These are phyloP conservation scores for Leptodactylus fuscus DNA, from an alignment of 2,113 vertebrate genomes.

Conservation along the genomic window DNA sequence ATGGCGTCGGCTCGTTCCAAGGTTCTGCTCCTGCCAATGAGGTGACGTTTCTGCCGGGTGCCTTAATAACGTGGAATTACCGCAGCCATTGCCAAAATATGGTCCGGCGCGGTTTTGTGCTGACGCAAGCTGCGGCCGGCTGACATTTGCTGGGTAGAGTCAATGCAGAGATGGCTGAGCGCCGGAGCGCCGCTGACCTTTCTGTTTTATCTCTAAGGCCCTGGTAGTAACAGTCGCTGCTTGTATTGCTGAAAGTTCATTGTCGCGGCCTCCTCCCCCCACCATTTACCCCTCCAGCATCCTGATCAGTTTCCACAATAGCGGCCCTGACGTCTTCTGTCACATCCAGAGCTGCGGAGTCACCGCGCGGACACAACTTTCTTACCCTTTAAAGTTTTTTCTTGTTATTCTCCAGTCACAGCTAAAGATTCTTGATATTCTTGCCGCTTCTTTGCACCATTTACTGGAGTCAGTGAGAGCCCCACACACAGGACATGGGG, in stretches of 20 bases:
- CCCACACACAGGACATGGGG: too few species aligned
- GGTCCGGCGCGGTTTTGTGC: conserved; percentile 5
- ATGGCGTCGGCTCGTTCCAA: not conserved
- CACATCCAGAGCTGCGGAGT: not conserved
- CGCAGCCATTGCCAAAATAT: conserved; percentile 18
- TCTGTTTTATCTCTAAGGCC: conserved; percentile 51
- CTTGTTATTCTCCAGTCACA: not conserved
- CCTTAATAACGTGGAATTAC: conserved; percentile 19
- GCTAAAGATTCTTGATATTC: not conserved
- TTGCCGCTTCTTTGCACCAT: not conserved
- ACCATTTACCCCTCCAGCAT: not conserved
- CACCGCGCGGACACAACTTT: not conserved
- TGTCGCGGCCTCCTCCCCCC: not conserved
- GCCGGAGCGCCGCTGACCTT: conserved; percentile 31
- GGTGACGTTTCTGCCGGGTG: not conserved
- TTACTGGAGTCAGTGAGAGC: too few species aligned
- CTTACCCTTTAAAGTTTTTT: not conserved
- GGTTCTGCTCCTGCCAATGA: not conserved
- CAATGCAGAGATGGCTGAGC: too few species aligned
- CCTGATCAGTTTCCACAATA: not conserved
- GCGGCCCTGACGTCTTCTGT: not conserved
- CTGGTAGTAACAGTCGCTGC: conserved; percentile 8
- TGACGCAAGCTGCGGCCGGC: conserved; percentile 7
- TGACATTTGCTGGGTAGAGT: conserved; percentile 49
- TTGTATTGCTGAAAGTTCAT: conserved; percentile 3